Evolutionary conservation across 2,888 invertebrate species (phyloP).

Genomic region (Barypeithes pellucidus): DNA sequence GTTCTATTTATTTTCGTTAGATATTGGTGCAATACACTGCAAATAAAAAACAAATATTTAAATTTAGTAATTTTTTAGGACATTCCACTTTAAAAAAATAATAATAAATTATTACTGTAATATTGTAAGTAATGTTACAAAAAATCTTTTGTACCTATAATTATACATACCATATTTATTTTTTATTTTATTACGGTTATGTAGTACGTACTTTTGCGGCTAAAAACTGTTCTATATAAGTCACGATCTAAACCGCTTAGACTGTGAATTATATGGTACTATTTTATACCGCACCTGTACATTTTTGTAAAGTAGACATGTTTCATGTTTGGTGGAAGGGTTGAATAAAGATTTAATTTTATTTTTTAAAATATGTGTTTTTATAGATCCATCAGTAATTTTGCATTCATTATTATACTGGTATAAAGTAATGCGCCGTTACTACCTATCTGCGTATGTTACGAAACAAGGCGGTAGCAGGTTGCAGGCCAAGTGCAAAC

Average conservation of each 20-base stretch:
- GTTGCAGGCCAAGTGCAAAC: too few species aligned
- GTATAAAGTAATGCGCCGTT: too few species aligned
- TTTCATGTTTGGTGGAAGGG: slow-evolving; percentile 63
- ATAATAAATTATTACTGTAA: too few species aligned
- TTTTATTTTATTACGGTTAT: slow-evolving; percentile 41
- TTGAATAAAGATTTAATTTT: slow-evolving; percentile 58
- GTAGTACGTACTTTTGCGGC: slow-evolving; percentile 10
- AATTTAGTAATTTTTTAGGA: slow-evolving; percentile 14
- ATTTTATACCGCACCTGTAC: background rate
- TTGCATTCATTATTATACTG: too few species aligned
- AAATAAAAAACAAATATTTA: slow-evolving; percentile 12
- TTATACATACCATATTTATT: slow-evolving; percentile 44
- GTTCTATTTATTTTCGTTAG: slow-evolving; percentile 51
- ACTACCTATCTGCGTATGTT: too few species aligned
- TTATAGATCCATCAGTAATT: too few species aligned
- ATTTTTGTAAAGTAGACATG: slow-evolving; percentile 59
- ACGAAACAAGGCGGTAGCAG: too few species aligned
- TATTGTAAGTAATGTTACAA: slow-evolving; percentile 31
- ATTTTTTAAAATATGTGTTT: slow-evolving; percentile 48
- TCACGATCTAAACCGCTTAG: background rate
- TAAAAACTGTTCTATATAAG: background rate
- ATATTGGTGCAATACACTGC: slow-evolving; percentile 40
- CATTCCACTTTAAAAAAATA: slow-evolving; percentile 34
- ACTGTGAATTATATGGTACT: background rate
- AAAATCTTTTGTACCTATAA: slow-evolving; percentile 31